Base-by-base conservation (phyloP, 2,113 vertebrate genomes). In the Chrysemys picta region DNA sequence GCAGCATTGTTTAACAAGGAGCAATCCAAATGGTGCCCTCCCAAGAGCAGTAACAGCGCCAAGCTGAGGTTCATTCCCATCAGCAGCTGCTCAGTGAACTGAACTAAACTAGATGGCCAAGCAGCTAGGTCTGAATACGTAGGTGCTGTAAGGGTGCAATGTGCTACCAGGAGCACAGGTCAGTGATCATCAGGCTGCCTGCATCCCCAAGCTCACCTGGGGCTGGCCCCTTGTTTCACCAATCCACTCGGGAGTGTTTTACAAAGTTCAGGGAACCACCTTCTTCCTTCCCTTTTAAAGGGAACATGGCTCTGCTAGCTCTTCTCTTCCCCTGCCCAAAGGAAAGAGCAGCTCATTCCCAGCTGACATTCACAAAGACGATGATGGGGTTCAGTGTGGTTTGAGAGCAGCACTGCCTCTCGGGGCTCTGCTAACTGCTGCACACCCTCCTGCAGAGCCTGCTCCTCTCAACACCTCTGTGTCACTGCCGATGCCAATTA, bases 231-330 rank as follows among this genome's bases (percentile, higher is more conserved):
- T 27, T 57, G 56, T 57, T 57, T 57, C 8, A 5, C 56, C 24
- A 57, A 29, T 75, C 65, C 76, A 76, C 42, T 9, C 79, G 24
- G 87, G 52, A 59, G 29, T 62, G 29, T 35, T 94, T 93, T 45
- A 76, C 1, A 5, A 47, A 13, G 76, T 54, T 84, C 76, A 90
- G 87, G 22, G 5, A 80, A n/a, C 17, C 38, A 62, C 9, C 59
- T 80, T 27, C 29, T 94, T 94, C 87, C 82, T 89, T 76, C 69
- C 90, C 86, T 42, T 82, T 3, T 72, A 38, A 72, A 38, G n/a
- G 16, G 19, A n/a, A 72, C 16, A 72, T n/a, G 65, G 65, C 35
- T 72, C n/a, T 72, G 17, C n/a, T 21, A 72, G 19, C 16, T 22
- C 14, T 38, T 38, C 19, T 69, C 31, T 35, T 9, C 16, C n/a